A percentile compares a stretch with the other conserved stretches of the same genome.
phyloP scores from a whole-genome alignment of 64 coral and sea anemone species.

The Porites australiensis region DNA sequence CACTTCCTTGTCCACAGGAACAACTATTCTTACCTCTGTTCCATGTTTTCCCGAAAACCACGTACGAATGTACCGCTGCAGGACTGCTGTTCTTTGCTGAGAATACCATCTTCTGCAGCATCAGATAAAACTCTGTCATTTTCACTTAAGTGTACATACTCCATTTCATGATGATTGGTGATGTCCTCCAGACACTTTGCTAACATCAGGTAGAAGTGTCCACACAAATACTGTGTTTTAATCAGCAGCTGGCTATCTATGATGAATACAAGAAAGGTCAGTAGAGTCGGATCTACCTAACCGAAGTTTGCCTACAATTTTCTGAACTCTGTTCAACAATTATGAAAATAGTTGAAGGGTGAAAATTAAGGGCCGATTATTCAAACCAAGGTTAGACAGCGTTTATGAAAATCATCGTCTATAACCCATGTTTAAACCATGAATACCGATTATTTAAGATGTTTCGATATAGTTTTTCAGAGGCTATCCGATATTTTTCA shows the following conservation, averaged over 20 bases:
- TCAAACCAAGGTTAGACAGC: no score
- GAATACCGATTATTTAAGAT: no score
- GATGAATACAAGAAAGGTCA: background rate
- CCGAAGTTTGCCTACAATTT: no score
- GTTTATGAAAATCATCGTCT: no score
- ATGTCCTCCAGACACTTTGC: constrained; percentile 85
- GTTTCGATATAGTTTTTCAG: no score
- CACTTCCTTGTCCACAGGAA: no score
- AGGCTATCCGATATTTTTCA: no score
- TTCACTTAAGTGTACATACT: constrained; percentile 68
- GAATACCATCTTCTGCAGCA: constrained; percentile 32
- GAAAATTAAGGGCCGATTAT: no score
- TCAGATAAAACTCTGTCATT: constrained; percentile 67
- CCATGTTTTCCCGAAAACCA: constrained; percentile 61
- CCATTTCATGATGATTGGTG: constrained; percentile 75
- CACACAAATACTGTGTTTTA: constrained; percentile 80
- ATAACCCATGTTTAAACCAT: no score
- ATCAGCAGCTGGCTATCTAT: constrained; percentile 63
- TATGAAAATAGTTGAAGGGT: no score
- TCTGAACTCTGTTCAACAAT: no score
- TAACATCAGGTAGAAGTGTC: constrained; percentile 85
- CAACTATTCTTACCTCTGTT: constrained; percentile 53
- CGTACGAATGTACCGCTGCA: constrained; percentile 73
- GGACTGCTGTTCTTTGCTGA: constrained; percentile 32
- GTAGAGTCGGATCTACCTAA: background rate